These are phyloP conservation scores for Agonopterix arenella DNA, from an alignment of 2,888 invertebrate species.

Conservation along the genomic window DNA sequence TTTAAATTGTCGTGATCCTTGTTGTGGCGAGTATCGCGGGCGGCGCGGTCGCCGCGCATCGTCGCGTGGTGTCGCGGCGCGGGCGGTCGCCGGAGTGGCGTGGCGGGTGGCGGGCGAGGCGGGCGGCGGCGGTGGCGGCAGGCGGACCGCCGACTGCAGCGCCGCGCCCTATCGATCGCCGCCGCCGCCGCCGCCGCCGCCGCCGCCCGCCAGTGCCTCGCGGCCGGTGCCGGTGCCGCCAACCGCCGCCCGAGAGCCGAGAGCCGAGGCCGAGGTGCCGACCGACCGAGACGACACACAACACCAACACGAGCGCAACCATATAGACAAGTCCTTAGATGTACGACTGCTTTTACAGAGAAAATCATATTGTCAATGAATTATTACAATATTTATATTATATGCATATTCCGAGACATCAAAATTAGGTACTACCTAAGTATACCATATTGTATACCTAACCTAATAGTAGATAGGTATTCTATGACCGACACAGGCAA, in stretches of 20 bases:
- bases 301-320: neutral
- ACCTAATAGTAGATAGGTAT: too few species aligned
- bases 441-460: too few species aligned
- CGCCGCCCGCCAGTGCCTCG: conserved; percentile 18
- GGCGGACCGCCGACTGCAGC: conserved; percentile 52
- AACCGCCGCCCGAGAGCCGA: neutral
- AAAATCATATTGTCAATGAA: too few species aligned
- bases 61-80: conserved; percentile 57
- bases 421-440: too few species aligned
- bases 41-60: conserved; percentile 72
- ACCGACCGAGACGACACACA: neutral
- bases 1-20: conserved; percentile 80
- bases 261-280: neutral
- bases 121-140: conserved; percentile 22
- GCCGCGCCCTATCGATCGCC: conserved; percentile 40
- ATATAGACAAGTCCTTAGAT: too few species aligned
- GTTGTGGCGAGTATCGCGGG: conserved; percentile 75
- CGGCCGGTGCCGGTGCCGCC: neutral
- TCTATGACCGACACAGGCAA: too few species aligned
- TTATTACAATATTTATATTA: too few species aligned
- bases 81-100: conserved; percentile 46
- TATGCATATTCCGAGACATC: too few species aligned
- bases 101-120: conserved; percentile 14
- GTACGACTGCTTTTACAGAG: too few species aligned
- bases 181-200: conserved; percentile 29